Conservation (phyloP, 2,888 invertebrate species). For the Cartodere bifasciata region DNA sequence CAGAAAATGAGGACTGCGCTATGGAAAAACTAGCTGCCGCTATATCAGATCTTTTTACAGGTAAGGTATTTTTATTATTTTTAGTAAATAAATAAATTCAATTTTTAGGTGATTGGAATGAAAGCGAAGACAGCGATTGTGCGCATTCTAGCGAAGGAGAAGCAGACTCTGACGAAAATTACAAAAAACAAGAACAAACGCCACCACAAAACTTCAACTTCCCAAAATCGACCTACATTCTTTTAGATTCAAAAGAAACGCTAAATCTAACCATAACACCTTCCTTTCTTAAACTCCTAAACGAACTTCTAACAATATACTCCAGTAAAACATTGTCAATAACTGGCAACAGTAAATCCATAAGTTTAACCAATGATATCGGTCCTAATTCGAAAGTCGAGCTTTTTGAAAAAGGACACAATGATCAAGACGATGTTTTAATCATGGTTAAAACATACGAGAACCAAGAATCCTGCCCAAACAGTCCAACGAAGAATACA, state of each 20-base stretch:
- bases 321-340: slow-evolving; percentile 33
- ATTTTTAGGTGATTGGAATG: slow-evolving; percentile 32
- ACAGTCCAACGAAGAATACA: slow-evolving; percentile 44
- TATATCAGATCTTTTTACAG: slow-evolving; percentile 67
- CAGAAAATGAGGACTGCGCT: slow-evolving; percentile 57
- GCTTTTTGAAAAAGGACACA: slow-evolving; percentile 39
- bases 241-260: slow-evolving; percentile 53
- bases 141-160: slow-evolving; percentile 44
- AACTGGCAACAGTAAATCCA: slow-evolving; percentile 29
- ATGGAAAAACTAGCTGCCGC: slow-evolving; percentile 59
- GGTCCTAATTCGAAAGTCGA: slow-evolving; percentile 47
- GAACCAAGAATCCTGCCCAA: slow-evolving; percentile 47
- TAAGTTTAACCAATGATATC: slow-evolving; percentile 50
- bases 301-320: slow-evolving; percentile 31
- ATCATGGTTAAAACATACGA: slow-evolving; percentile 47
- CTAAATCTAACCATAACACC: slow-evolving; percentile 59
- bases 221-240: slow-evolving; percentile 49
- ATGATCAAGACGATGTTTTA: slow-evolving; percentile 31
- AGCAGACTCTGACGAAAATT: slow-evolving; percentile 27
- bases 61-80: slow-evolving; percentile 29
- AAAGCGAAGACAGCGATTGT: slow-evolving; percentile 33
- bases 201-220: slow-evolving; percentile 16
- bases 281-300: slow-evolving; percentile 42
- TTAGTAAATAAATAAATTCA: neutral
- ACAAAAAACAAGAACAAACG: slow-evolving; percentile 15